Evolutionary conservation across 1,140 invertebrate genomes (phyloP), one percentile per base, ranked within the genome.

Genomic region (Ceratitis capitata): DNA sequence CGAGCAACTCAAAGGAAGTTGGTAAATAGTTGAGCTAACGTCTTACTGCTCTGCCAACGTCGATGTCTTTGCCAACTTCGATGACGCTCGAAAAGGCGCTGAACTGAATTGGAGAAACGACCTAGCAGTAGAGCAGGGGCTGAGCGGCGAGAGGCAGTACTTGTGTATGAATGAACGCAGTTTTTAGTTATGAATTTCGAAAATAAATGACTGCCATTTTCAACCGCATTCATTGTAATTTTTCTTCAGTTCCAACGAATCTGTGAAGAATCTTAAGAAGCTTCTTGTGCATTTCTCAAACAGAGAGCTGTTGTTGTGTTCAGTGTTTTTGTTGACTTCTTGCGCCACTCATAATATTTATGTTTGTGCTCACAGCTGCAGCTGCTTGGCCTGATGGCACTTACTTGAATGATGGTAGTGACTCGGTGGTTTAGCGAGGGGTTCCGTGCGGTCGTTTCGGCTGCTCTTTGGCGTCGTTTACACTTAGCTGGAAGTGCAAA

Each of bases 191-290:
- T 78, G 69, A 78, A 78, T 78, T 47, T 12, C 69, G 9, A 9
- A 23, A 78, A 45, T 78, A 78, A 74, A 78, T 78, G 39, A 23
- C 69, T 45, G 39, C n/a, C 7, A 78, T 78, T 78, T 47, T 23
- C 69, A 78, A 78, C 39, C 10, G 39, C 69, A 23, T 26, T 42
- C 16, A 78, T 23, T 35, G 69, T 23, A 16, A 78, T 78, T 78
- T 45, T 78, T 45, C 39, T 78, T 78, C 7, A 14, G 14, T 39
- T n/a, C n/a, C n/a, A n/a, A n/a, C n/a, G n/a, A n/a, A n/a, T n/a
- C n/a, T n/a, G n/a, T n/a, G n/a, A n/a, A n/a, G n/a, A n/a, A n/a
- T n/a, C n/a, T n/a, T n/a, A n/a, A n/a, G n/a, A n/a, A 2, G 10
- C 64, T n/a, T 35, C 64, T 69, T 42, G 7, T 19, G 14, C n/a